phyloP scores from a whole-genome alignment of 2,888 invertebrate species.

The Phyllotreta striolata region DNA sequence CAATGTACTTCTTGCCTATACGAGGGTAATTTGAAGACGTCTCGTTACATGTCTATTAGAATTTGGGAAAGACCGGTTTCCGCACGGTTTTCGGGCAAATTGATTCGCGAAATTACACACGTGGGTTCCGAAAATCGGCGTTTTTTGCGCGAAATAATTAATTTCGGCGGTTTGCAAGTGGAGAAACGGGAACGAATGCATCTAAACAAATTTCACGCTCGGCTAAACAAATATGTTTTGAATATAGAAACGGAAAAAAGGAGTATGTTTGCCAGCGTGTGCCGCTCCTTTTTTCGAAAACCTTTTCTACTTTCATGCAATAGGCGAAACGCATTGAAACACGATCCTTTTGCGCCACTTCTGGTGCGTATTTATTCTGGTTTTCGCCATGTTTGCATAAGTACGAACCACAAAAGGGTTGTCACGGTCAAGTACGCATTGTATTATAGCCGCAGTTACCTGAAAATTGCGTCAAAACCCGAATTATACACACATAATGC shows the following conservation, averaged over 20 bases:
- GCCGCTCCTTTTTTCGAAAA: slow-evolving; percentile 15
- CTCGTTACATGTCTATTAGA: slow-evolving; percentile 7
- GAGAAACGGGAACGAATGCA: too few relatives aligned
- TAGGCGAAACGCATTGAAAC: slow-evolving; percentile 27
- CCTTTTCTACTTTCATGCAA: slow-evolving; percentile 1
- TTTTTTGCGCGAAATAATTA: too few relatives aligned
- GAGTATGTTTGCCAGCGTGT: slow-evolving; percentile 8
- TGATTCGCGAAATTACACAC: too few relatives aligned
- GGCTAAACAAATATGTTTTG: background rate
- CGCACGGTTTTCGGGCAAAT: too few relatives aligned
- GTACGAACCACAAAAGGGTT: slow-evolving; percentile 39
- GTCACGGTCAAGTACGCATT: slow-evolving; percentile 42
- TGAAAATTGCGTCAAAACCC: slow-evolving; percentile 42
- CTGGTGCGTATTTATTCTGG: slow-evolving; percentile 31
- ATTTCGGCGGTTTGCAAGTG: too few relatives aligned
- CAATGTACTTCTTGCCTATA: background rate
- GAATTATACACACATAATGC: background rate
- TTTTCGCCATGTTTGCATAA: slow-evolving; percentile 34
- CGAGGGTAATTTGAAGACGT: slow-evolving; percentile 9
- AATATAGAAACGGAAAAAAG: background rate
- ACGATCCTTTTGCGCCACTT: slow-evolving; percentile 31
- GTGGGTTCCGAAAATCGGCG: too few relatives aligned
- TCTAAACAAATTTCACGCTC: too few relatives aligned
- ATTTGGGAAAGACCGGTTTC: slow-evolving; percentile 5
- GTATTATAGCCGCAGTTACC: slow-evolving; percentile 37